Percentiles rank a stretch among this genome's conserved stretches.
Evolutionary conservation across 2,797 vertebrate species (phyloP).

Genomic region (Tamandua tetradactyla): DNA sequence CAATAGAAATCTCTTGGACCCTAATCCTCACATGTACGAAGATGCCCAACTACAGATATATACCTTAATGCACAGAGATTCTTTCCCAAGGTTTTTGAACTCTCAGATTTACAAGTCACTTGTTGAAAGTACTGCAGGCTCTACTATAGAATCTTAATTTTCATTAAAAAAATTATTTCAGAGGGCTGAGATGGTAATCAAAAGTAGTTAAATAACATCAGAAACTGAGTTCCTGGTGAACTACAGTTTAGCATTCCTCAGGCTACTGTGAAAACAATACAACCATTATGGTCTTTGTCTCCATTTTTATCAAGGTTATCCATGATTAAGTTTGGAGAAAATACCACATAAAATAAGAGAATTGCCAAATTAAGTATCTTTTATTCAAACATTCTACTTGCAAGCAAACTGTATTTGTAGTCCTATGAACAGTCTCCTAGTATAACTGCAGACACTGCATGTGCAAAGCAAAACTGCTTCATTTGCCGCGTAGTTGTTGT

Average conservation of each 20-base stretch:
- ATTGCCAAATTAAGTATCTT: conserved; percentile 87
- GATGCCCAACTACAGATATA: conserved; percentile 99
- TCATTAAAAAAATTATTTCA: conserved; percentile 81
- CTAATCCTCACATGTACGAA: conserved; percentile 96
- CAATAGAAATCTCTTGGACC: conserved; percentile 94
- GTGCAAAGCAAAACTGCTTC: conserved; percentile 87
- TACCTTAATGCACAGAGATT: conserved; percentile 99
- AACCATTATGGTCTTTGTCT: conserved; percentile 85
- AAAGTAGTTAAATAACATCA: conserved; percentile 88
- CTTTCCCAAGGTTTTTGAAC: conserved; percentile 99
- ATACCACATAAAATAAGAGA: conserved; percentile 78
- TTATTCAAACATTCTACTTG: conserved; percentile 81
- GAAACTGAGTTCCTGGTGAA: conserved; percentile 90
- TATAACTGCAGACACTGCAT: conserved; percentile 87
- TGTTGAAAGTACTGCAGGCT: conserved; percentile 93
- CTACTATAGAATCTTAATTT: conserved; percentile 94
- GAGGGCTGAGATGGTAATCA: conserved; percentile 78
- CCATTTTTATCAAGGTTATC: conserved; percentile 85
- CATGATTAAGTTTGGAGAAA: conserved; percentile 82
- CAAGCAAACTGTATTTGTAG: conserved; percentile 84
- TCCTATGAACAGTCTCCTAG: conserved; percentile 85
- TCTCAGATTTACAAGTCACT: conserved; percentile 98
- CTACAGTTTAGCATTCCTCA: conserved; percentile 92
- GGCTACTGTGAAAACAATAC: conserved; percentile 90
- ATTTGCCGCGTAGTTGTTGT: conserved; percentile 85